Evolutionary conservation across 2,113 vertebrate genomes (phyloP), one percentile per base, ranked within the genome.

Genomic region (Hippocampus zosterae): DNA sequence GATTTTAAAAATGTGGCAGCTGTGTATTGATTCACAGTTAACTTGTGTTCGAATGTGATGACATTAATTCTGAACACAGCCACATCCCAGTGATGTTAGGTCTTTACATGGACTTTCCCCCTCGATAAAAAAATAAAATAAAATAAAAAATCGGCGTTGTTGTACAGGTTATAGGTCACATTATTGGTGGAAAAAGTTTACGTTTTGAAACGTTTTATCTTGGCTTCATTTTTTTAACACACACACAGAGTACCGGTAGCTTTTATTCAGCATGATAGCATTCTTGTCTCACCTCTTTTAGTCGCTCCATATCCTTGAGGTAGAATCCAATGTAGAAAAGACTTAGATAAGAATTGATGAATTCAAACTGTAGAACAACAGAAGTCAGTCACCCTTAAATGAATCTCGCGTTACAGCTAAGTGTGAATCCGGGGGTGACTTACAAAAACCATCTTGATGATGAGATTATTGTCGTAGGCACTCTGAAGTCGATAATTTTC

Each of bases 321-420:
- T 98, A 98, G 96, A 98, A 98, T 71, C 95, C 97, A 15, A 98
- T 98, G 90, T 98, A 98, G 92, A 98, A 98, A 92, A 98, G 96
- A 89, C 97, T 98, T 86, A 98, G 93, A 88, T 98, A 98, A 15
- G 97, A 98, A 89, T 98, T 98, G 90, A 98, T 93, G 86, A 98
- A 98, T 85, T 98, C 96, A 90, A 98, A 98, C 97, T 98, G 90
- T 0, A 70, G 76, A 78, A 79, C 23, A 82, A 72, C 48, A 6
- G 44, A 56, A 65, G 48, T 69, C 10, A 67, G 37, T n/a, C 25
- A 23, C 5, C 42, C 5, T 64, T 46, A 8, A 40, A 33, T 10
- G 46, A 69, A 10, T 10, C 0, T 52, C 5, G 67, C 1, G 13
- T 57, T 68, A 48, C 19, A 40, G 15, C 1, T 1, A 10, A 62